Base-by-base conservation (phyloP, 2,797 vertebrate genomes). In the Arnoldichthys spilopterus region DNA sequence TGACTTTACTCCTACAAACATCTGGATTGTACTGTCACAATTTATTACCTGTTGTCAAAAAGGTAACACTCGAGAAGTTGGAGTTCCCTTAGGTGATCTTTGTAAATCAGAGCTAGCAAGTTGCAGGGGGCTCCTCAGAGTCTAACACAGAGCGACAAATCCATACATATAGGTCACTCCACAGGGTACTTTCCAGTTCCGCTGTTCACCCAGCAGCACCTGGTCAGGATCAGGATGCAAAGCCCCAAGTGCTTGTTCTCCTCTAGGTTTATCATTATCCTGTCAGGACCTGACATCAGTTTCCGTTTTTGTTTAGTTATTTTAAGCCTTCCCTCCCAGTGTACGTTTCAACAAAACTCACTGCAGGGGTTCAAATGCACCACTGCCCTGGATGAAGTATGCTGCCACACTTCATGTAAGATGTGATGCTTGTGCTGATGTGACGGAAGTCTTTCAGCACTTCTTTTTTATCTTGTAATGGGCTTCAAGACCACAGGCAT, bases 1-100 rank as follows among this genome's bases (percentile, higher is more conserved):
- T 80, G 76, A 83, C 82, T 78, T 84, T 71, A 87, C 90, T 85
- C 78, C 51, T 74, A 73, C 66, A 86, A 87, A 91, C 89, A 90
- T 91, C 91, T 91, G 91, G 82, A 81, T 86, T 81, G 61, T 63
- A 45, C 64, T 53, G 86, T 81, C n/a, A 85, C 72, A 82, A 77
- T 88, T 86, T 89, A 86, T 86, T 85, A 76, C 85, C 77, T 62
- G 67, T 74, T 82, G 67, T 76, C 76, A 75, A 76, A 66, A 79
- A 77, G 77, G 62, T 76, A 82, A 69, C 76, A 83, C 83, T 77
- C 72, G n/a, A 28, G 56, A 77, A 82, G 32, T 74, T 40, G 18
- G 2, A 22, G 67, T 56, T 76, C 62, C 74, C 47, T 24, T 11
- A 66, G 72, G 74, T 75, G 54, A 24, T 82, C 62, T 82, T 58